These are phyloP conservation scores for Sebastes hubbsi DNA, from an alignment of 2,797 vertebrate genomes.

Conservation along the genomic window DNA sequence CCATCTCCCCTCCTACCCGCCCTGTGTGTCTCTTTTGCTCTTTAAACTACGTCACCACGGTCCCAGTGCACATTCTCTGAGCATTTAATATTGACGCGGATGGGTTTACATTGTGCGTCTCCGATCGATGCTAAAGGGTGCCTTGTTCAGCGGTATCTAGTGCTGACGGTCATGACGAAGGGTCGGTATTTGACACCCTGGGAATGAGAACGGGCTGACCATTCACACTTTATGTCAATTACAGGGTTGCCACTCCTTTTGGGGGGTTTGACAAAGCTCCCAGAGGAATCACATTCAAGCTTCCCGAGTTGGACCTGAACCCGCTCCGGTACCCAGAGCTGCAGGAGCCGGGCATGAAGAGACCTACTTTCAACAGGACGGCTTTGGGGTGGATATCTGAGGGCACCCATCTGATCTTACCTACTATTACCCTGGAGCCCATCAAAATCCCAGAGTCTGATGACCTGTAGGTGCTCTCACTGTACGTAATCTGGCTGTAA, in stretches of 20 bases:
- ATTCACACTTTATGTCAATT: constrained; percentile 30
- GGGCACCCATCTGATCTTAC: constrained; percentile 87
- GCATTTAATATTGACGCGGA: too few species aligned
- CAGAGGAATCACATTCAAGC: constrained; percentile 92
- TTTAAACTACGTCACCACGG: too few species aligned
- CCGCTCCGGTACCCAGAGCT: constrained; percentile 89
- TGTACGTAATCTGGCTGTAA: neutral
- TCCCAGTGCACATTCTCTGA: too few species aligned
- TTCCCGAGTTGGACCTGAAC: constrained; percentile 90
- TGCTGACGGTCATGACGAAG: too few species aligned
- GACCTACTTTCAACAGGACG: constrained; percentile 95
- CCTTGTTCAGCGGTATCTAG: too few species aligned
- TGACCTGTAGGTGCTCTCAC: constrained; percentile 84
- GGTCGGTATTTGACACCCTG: too few species aligned
- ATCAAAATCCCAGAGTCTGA: constrained; percentile 90
- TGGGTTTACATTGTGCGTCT: too few species aligned
- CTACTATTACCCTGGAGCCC: constrained; percentile 83
- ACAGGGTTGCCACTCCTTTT: constrained; percentile 95
- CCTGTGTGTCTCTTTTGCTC: too few species aligned
- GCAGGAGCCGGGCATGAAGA: constrained; percentile 84
- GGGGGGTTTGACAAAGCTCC: constrained; percentile 96
- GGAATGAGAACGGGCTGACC: too few species aligned
- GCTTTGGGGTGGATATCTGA: constrained; percentile 95
- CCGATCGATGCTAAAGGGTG: too few species aligned
- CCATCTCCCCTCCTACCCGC: too few species aligned